Base-by-base conservation (phyloP, 2,888 invertebrate species). In the Rotaria magnacalcarata region DNA sequence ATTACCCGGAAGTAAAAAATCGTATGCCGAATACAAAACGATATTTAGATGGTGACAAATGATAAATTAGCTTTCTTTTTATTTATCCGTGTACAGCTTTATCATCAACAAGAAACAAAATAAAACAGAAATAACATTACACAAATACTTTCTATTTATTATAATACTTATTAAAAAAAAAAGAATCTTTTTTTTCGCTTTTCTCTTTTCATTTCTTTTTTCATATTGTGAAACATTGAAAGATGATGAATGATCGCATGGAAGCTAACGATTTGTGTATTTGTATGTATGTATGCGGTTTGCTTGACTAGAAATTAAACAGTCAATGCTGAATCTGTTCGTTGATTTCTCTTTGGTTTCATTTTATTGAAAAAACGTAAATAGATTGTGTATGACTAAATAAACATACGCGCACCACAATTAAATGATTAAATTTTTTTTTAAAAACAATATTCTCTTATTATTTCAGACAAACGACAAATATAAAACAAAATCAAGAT, bases 21-120 rank as follows among this genome's bases (percentile, higher is more conserved):
- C 80, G 80, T 47, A 80, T 80, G 80, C 80, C 80, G 24, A 80
- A 80, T 43, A 43, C 80, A 43, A 80, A 80, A 80, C 80, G 80
- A 6, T 80, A 80, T 80, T 80, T 80, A 80, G 80, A 80, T n/a
- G 80, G 34, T 34, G 67, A 67, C 19, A 67, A 67, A 67, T 67
- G 34, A 27, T 7, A 67, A 34, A 16, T 67, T 67, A 67, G 8
- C 34, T 41, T 67, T 67, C 67, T 41, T 67, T 67, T 19, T 67
- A 67, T 67, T 41, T 67, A 67, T 67, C 67, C 14, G 34, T 67
- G 67, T 67, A 67, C 67, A 67, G 67, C 34, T 16, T 67, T 67
- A 34, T 67, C 34, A 67, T 19, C 34, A 67, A 27, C 34, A 67
- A 67, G 34, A 67, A 34, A 67, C 34, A 67, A 16, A 67, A 34